These are phyloP conservation scores for Sarcophaga rosellei DNA, from an alignment of 2,888 invertebrate species.

Conservation along the genomic window DNA sequence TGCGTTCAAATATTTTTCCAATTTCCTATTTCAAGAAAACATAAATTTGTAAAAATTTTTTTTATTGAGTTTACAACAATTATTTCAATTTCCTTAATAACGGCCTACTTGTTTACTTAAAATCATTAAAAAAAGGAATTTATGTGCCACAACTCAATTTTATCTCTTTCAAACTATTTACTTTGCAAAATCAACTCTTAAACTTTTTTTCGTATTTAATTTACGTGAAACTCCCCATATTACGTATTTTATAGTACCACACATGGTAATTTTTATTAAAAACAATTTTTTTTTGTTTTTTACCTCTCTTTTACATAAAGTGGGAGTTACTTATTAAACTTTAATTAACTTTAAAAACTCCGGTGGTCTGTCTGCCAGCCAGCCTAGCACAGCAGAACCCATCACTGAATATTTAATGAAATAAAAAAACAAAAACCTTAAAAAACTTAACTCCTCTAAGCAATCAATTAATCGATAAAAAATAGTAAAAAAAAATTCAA, in stretches of 20 bases:
- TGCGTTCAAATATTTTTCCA: no score
- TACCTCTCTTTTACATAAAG: neutral
- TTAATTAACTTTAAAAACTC: slow-evolving; percentile 44
- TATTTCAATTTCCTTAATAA: no score
- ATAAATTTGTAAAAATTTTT: no score
- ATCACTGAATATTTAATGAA: neutral
- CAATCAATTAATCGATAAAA: slow-evolving; percentile 30
- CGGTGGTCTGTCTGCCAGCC: slow-evolving; percentile 40
- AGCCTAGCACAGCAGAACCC: slow-evolving; percentile 3
- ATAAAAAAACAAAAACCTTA: neutral
- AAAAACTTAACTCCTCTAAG: slow-evolving; percentile 11
- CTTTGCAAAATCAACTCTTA: neutral
- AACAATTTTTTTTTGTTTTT: neutral
- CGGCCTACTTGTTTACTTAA: no score
- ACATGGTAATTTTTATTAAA: neutral
- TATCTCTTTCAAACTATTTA: neutral
- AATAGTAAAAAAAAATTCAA: neutral
- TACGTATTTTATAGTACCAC: neutral
- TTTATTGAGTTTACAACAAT: no score
- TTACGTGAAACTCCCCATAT: neutral
- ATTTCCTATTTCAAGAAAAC: no score
- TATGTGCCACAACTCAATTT: neutral
- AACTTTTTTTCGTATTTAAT: neutral
- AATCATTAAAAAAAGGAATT: no score
- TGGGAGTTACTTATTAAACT: slow-evolving; percentile 34